Base-by-base conservation (phyloP, 2,888 invertebrate genomes). In the Mesorhabditis spiculigera region DNA sequence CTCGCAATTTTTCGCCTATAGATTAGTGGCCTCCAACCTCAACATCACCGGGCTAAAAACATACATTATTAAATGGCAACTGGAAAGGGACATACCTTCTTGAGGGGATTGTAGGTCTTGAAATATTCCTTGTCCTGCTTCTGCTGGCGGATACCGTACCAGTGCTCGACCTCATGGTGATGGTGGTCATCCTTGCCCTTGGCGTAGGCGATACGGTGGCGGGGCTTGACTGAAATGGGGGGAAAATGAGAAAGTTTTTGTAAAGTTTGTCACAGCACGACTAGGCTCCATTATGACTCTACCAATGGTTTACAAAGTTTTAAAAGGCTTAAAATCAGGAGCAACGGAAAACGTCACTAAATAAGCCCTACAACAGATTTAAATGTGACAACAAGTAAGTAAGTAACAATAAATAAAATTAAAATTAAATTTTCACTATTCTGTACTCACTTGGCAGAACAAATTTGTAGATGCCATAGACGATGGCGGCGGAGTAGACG, bases 151-250 rank as follows among this genome's bases (percentile, higher is more conserved):
- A 81, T 78, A 68, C 82, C 82, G 75, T 80, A 80, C 82, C 81
- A 82, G 78, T 82, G 82, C 75, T 82, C 82, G 65, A 82, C 81
- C 77, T 82, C 82, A 77, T 82, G 82, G 67, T 82, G 82, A 71
- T 82, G 82, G 65, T 75, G 75, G 68, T 82, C 79, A 66, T 82
- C 81, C 75, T 82, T 79, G 76, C 82, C 81, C 75, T 81, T 77
- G 50, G 75, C 75, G 78, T 82, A 82, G 73, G 76, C 74, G 70
- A 82, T 76, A 71, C 75, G 75, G 73, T 82, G 82, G 43, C 81
- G 78, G 67, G 82, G 82, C 74, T 82, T 80, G 72, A 82, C 82
- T 82, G 74, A 71, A 82, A 13, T 63, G 10, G 63, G n/a, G 6
- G 16, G 6, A 10, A 50, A 50, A 10, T n/a, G n/a, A n/a, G n/a